Conservation (phyloP, 2,113 vertebrate genomes). For the Tragelaphus buxtoni region DNA sequence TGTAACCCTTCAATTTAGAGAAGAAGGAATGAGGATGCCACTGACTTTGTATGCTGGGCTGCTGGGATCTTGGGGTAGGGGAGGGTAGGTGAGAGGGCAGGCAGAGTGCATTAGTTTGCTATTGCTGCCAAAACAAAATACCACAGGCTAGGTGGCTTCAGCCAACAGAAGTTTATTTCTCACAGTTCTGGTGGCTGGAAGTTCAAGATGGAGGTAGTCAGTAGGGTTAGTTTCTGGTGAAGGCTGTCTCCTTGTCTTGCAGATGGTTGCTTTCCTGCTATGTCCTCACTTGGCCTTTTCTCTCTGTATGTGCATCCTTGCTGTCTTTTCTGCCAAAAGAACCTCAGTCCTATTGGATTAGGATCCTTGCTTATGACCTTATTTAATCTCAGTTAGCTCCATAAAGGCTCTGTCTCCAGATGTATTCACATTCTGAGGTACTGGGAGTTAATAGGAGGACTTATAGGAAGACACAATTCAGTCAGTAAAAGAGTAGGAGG, state of each 20-base stretch:
- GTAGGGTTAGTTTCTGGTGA: not conserved
- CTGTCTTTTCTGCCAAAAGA: not conserved
- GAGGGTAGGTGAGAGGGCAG: not conserved
- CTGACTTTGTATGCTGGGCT: not conserved
- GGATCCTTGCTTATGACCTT: not conserved
- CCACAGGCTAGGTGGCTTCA: not conserved
- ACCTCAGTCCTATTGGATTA: not conserved
- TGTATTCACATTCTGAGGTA: not conserved
- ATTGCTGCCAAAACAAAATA: not conserved
- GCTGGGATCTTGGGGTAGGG: not conserved
- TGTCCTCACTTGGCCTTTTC: not conserved
- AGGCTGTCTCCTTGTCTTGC: not conserved
- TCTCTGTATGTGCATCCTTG: not conserved
- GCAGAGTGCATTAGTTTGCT: not conserved
- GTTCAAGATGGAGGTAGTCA: not conserved
- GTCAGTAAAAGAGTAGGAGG: not conserved
- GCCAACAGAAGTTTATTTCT: not conserved
- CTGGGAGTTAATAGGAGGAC: not conserved
- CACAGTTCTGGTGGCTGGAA: not conserved
- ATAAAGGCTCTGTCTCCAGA: not conserved
- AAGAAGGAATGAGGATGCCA: not conserved
- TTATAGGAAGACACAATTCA: not conserved
- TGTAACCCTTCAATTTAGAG: not conserved
- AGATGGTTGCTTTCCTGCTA: not conserved
- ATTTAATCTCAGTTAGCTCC: not conserved